A percentile compares a stretch with the other conserved stretches of the same genome.
Conservation (phyloP, 2,797 vertebrate genomes). For the Iguana delicatissima region DNA sequence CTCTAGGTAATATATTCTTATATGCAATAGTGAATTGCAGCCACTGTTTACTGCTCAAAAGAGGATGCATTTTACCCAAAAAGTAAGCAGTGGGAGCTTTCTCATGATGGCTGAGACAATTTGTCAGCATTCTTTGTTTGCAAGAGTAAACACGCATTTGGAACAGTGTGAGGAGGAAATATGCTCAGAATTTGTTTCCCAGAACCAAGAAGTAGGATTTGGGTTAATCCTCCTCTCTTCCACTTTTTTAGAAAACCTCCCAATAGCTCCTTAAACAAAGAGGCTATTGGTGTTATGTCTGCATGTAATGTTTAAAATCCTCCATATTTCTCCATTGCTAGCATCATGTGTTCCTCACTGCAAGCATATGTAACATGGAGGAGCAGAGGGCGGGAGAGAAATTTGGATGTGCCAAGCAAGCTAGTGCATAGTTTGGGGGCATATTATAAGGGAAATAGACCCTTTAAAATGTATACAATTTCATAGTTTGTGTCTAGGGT, state of each 20-base stretch:
- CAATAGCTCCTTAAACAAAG: not conserved
- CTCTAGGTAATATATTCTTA: too few relatives aligned
- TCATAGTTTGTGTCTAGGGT: conserved; percentile 61
- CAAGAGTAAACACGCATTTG: not conserved
- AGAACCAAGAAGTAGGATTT: not conserved
- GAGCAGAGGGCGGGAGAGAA: not conserved
- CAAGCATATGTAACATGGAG: conserved; percentile 62
- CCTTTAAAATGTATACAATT: conserved; percentile 78
- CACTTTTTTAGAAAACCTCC: not conserved
- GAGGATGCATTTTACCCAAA: too few relatives aligned
- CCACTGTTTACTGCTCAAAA: too few relatives aligned
- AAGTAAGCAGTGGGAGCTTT: too few relatives aligned
- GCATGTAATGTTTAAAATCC: not conserved
- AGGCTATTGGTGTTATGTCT: not conserved
- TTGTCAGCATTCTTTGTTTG: not conserved
- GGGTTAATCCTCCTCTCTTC: not conserved
- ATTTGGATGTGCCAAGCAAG: conserved; percentile 66
- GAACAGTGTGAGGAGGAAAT: not conserved
- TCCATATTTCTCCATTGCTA: not conserved
- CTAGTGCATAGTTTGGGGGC: conserved; percentile 80
- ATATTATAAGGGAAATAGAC: conserved; percentile 80
- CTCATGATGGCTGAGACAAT: too few relatives aligned
- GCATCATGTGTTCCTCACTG: conserved; percentile 63
- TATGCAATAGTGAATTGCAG: too few relatives aligned
- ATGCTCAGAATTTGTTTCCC: not conserved